phyloP scores from a whole-genome alignment of 2,888 invertebrate species.

The Acanthococcus lagerstroemiae region DNA sequence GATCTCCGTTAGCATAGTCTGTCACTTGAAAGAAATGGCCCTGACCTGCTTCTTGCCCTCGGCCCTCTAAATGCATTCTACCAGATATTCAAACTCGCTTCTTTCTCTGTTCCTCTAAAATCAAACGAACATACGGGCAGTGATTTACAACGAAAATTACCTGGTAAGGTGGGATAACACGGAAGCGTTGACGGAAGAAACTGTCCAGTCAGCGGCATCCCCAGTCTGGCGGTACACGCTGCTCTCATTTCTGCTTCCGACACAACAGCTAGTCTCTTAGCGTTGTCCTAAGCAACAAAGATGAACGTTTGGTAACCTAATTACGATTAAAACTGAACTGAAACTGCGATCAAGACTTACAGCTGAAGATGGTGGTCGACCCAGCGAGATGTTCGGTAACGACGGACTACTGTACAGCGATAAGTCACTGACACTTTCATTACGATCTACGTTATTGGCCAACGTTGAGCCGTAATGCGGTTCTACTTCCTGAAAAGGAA shows the following conservation, averaged over 20 bases:
- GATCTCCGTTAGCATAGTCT: background rate
- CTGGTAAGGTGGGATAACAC: constrained; percentile 58
- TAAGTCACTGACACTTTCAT: constrained; percentile 60
- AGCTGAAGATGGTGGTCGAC: constrained; percentile 53
- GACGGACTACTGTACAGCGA: constrained; percentile 87
- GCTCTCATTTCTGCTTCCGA: constrained; percentile 71
- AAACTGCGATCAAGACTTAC: constrained; percentile 36
- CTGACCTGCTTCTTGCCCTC: too few relatives aligned
- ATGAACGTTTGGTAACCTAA: background rate
- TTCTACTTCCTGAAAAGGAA: constrained; percentile 56
- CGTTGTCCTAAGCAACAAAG: constrained; percentile 40
- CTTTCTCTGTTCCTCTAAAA: too few relatives aligned
- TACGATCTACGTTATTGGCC: constrained; percentile 49
- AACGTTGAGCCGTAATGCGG: constrained; percentile 49
- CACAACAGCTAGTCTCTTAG: constrained; percentile 50
- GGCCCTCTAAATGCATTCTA: too few relatives aligned
- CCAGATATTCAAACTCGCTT: too few relatives aligned
- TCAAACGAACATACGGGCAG: too few relatives aligned
- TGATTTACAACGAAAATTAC: too few relatives aligned
- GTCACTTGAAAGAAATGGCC: too few relatives aligned
- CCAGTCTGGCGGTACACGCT: constrained; percentile 55
- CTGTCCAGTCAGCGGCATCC: constrained; percentile 56
- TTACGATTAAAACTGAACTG: background rate
- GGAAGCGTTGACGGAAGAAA: constrained; percentile 58
- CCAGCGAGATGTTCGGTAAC: constrained; percentile 92